Percentiles rank a stretch among this genome's conserved stretches.
These are phyloP conservation scores for Hippopotamyrus pictus DNA, from an alignment of 2,797 vertebrate genomes.

Conservation along the genomic window DNA sequence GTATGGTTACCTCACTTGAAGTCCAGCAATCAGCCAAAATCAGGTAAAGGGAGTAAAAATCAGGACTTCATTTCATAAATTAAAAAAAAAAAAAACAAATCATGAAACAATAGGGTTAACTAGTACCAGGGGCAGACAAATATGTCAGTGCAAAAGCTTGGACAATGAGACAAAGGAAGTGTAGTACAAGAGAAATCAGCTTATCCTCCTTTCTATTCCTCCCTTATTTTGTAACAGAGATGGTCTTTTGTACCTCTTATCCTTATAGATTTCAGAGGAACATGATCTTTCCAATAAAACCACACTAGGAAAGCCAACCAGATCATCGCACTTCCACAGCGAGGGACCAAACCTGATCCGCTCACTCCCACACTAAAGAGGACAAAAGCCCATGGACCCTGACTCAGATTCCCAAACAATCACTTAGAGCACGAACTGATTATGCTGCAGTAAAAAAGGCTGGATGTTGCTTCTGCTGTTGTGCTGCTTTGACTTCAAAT, in stretches of 20 bases:
- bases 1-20: background rate
- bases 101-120: background rate
- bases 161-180: constrained; percentile 49
- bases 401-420: background rate
- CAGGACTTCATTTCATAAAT: background rate
- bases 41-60: background rate
- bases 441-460: background rate
- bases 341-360: background rate
- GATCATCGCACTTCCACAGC: background rate
- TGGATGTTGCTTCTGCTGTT: background rate
- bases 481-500: background rate
- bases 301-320: background rate
- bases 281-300: constrained; percentile 10
- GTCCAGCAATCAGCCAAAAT: background rate
- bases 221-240: constrained; percentile 4
- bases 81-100: background rate
- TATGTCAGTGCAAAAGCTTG: constrained; percentile 39
- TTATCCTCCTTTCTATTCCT: background rate
- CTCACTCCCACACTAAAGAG: background rate
- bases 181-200: constrained; percentile 35
- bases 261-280: background rate
- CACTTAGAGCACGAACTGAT: background rate
- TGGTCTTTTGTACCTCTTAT: background rate
- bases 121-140: constrained; percentile 26
- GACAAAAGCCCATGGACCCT: background rate